Evolutionary conservation across 1,140 invertebrate genomes (phyloP).

Genomic region (Tenebrio molitor): DNA sequence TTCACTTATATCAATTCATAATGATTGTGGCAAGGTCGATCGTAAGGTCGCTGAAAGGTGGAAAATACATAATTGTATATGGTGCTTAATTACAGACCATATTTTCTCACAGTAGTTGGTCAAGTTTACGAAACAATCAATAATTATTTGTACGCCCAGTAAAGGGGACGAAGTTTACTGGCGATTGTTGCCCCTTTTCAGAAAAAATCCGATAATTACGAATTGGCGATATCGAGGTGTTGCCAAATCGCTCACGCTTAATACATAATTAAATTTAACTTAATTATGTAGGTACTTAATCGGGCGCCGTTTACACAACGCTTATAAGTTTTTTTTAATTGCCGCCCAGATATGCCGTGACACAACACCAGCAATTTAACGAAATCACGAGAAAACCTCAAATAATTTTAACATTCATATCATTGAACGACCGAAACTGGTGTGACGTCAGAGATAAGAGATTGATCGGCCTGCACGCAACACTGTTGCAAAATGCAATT

Average conservation of each 20-base stretch:
- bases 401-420: background rate
- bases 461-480: background rate
- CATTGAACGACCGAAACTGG: background rate
- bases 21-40: slow-evolving; percentile 51
- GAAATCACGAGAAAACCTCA: background rate
- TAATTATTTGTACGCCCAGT: slow-evolving; percentile 10
- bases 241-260: slow-evolving; percentile 13
- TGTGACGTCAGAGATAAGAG: background rate
- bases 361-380: background rate
- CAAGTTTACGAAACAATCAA: slow-evolving; percentile 33
- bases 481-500: background rate
- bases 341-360: background rate
- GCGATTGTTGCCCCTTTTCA: slow-evolving; percentile 7
- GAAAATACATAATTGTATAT: slow-evolving; percentile 53
- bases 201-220: slow-evolving; percentile 22
- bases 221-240: slow-evolving; percentile 4
- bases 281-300: slow-evolving; percentile 28
- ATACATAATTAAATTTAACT: slow-evolving; percentile 31
- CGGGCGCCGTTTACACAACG: slow-evolving; percentile 17
- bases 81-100: slow-evolving; percentile 37
- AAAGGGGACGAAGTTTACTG: slow-evolving; percentile 12
- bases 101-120: slow-evolving; percentile 37
- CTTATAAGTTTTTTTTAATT: background rate
- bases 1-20: slow-evolving; percentile 47
- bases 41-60: slow-evolving; percentile 52